These are phyloP conservation scores for Chrysogorgia sp. DNA, from an alignment of 92 coral and sea anemone species.

Conservation along the genomic window DNA sequence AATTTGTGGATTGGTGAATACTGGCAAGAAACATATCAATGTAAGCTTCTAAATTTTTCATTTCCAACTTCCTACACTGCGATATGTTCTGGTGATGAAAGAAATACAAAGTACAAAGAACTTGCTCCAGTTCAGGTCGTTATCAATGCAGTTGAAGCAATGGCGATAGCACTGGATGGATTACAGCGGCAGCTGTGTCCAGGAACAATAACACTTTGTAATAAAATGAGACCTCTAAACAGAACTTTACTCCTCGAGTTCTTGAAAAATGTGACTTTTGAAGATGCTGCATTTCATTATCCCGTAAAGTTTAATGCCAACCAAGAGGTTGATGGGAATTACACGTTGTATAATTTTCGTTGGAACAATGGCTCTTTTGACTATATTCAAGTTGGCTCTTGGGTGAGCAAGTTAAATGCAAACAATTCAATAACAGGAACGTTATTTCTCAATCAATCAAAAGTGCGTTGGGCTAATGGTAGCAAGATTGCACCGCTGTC, in stretches of 20 bases:
- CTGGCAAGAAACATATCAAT: too few relatives aligned
- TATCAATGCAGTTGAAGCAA: constrained; percentile 47
- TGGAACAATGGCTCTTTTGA: too few relatives aligned
- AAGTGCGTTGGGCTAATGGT: constrained; percentile 25
- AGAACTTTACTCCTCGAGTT: too few relatives aligned
- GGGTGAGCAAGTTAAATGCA: too few relatives aligned
- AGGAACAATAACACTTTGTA: constrained; percentile 27
- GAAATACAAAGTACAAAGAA: constrained; percentile 22
- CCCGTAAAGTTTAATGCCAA: background rate
- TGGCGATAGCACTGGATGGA: constrained; percentile 42
- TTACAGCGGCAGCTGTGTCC: constrained; percentile 33
- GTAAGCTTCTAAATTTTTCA: constrained; percentile 9
- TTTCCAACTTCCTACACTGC: background rate
- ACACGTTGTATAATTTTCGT: too few relatives aligned
- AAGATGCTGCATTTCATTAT: background rate
- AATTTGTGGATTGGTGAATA: constrained; percentile 42
- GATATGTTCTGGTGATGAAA: constrained; percentile 26
- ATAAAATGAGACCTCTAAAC: constrained; percentile 14
- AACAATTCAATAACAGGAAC: constrained; percentile 30
- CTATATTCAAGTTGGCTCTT: too few relatives aligned
- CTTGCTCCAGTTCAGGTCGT: constrained; percentile 48
- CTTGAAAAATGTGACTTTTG: too few relatives aligned
- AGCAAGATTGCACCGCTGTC: too few relatives aligned
- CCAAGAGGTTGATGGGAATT: too few relatives aligned
- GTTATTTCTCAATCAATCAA: constrained; percentile 20